A percentile compares a stretch with the other conserved stretches of the same genome.
Conservation (phyloP, 1,140 invertebrate species). For the Varroa destructor region DNA sequence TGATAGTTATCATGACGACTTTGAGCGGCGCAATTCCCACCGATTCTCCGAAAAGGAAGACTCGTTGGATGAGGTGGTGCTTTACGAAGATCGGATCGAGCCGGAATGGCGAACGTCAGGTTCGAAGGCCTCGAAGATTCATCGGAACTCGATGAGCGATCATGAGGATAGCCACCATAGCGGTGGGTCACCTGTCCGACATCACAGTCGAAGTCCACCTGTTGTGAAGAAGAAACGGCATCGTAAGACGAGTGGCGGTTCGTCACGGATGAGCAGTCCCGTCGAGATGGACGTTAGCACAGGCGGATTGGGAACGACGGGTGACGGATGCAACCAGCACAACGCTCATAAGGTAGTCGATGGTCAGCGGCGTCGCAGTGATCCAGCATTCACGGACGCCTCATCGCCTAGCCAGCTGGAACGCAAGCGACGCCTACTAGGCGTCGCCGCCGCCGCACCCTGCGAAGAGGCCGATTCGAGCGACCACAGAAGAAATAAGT, state of each 20-base stretch:
- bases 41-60: slow-evolving; percentile 21
- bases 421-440: slow-evolving; percentile 32
- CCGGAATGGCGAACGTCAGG: slow-evolving; percentile 31
- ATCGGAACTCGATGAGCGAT: slow-evolving; percentile 37
- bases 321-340: slow-evolving; percentile 8
- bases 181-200: slow-evolving; percentile 36
- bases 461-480: slow-evolving; percentile 34
- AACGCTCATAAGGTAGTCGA: slow-evolving; percentile 7
- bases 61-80: slow-evolving; percentile 31
- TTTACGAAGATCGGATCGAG: slow-evolving; percentile 31
- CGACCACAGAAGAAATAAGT: slow-evolving; percentile 30
- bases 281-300: slow-evolving; percentile 30
- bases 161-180: slow-evolving; percentile 38
- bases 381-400: slow-evolving; percentile 21
- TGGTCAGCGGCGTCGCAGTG: slow-evolving; percentile 19
- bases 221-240: slow-evolving; percentile 29
- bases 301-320: not conserved
- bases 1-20: slow-evolving; percentile 34
- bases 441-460: slow-evolving; percentile 21
- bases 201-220: slow-evolving; percentile 35
- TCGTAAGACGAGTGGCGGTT: slow-evolving; percentile 31
- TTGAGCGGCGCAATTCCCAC: slow-evolving; percentile 29
- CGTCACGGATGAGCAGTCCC: slow-evolving; percentile 33
- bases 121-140: slow-evolving; percentile 28
- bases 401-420: slow-evolving; percentile 30